These are phyloP conservation scores for Prosopocoilus inquinatus DNA, from an alignment of 2,888 invertebrate genomes.

Conservation along the genomic window DNA sequence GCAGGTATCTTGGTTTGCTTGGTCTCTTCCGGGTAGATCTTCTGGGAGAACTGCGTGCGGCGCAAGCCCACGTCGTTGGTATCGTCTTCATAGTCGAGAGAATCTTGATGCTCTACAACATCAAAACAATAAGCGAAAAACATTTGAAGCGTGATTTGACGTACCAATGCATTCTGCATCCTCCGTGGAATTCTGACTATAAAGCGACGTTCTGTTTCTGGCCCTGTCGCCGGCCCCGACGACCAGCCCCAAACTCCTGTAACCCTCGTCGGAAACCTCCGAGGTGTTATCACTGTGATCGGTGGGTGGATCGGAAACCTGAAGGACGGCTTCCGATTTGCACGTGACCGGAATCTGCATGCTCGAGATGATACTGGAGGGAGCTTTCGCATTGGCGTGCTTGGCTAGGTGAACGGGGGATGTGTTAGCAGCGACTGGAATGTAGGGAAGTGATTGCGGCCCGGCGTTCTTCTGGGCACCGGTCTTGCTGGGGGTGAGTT, in stretches of 20 bases:
- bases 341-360: slow-evolving; percentile 50
- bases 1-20: slow-evolving; percentile 25
- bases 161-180: slow-evolving; percentile 71
- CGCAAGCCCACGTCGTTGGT: slow-evolving; percentile 69
- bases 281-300: slow-evolving; percentile 76
- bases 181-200: slow-evolving; percentile 70
- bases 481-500: slow-evolving; percentile 35
- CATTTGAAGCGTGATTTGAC: slow-evolving; percentile 25
- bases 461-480: slow-evolving; percentile 19
- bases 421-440: slow-evolving; percentile 18
- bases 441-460: slow-evolving; percentile 24
- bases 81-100: slow-evolving; percentile 58
- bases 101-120: slow-evolving; percentile 63
- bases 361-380: slow-evolving; percentile 44
- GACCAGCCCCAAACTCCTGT: slow-evolving; percentile 74
- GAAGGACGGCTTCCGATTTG: slow-evolving; percentile 50
- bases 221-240: slow-evolving; percentile 54
- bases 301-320: slow-evolving; percentile 36
- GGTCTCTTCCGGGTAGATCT: slow-evolving; percentile 58
- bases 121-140: background rate
- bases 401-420: slow-evolving; percentile 28
- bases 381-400: slow-evolving; percentile 3
- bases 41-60: slow-evolving; percentile 67
- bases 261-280: slow-evolving; percentile 83
- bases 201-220: slow-evolving; percentile 63